Evolutionary conservation across 2,797 vertebrate species (phyloP).

Genomic region (Paratrypauchen microcephalus): DNA sequence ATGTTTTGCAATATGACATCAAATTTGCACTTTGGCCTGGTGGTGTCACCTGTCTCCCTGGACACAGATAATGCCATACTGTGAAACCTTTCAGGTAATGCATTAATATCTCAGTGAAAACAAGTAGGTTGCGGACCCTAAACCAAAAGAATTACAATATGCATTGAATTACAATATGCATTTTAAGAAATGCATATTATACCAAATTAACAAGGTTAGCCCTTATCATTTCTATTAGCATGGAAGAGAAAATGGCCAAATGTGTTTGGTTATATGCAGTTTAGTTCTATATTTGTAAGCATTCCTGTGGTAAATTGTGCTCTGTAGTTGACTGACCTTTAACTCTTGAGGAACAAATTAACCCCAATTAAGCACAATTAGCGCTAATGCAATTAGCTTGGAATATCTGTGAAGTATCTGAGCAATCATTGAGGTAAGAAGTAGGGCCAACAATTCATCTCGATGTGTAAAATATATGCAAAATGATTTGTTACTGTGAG

Average conservation of each 20-base stretch:
- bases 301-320: not conserved
- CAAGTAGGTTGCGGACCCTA: not conserved
- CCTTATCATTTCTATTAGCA: not conserved
- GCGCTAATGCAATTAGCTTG: not conserved
- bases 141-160: not conserved
- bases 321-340: not conserved
- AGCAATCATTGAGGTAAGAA: not conserved
- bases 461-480: not conserved
- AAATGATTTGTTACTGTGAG: not conserved
- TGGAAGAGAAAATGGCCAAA: not conserved
- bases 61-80: not conserved
- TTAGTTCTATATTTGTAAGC: not conserved
- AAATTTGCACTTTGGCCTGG: not conserved
- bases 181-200: not conserved
- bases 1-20: not conserved
- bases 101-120: not conserved
- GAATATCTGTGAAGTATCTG: not conserved
- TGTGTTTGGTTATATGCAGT: not conserved
- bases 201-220: not conserved
- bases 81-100: not conserved
- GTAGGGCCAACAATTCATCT: not conserved
- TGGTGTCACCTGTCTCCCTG: not conserved
- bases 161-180: not conserved
- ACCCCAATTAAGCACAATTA: constrained; percentile 2
- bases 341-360: not conserved